phyloP scores from a whole-genome alignment of 2,888 invertebrate species.

The Carabus problematicus region DNA sequence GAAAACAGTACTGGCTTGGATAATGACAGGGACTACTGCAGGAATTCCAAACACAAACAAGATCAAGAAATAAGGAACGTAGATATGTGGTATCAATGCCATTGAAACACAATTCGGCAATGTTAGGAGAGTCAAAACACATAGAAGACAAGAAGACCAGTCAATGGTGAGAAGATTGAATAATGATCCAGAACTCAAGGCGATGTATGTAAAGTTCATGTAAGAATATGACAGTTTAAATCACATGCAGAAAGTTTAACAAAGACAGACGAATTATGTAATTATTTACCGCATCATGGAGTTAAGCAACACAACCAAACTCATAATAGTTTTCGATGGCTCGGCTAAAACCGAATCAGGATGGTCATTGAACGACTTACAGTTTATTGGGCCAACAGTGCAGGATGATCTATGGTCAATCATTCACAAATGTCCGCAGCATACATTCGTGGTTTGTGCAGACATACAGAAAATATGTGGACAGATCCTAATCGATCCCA shows the following conservation, averaged over 20 bases:
- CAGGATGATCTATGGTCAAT: neutral
- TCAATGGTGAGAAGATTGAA: neutral
- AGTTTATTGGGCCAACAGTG: neutral
- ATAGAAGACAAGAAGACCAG: neutral
- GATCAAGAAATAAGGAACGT: neutral
- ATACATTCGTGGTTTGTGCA: conserved; percentile 2
- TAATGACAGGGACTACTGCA: conserved; percentile 4
- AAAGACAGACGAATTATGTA: no score
- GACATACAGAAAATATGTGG: neutral
- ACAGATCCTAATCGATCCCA: neutral
- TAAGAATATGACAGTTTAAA: no score
- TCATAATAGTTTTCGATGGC: no score
- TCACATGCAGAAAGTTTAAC: no score
- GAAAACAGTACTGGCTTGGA: conserved; percentile 21
- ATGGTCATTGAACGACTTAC: neutral
- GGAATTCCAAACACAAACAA: neutral
- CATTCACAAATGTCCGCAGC: neutral
- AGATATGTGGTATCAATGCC: conserved; percentile 26
- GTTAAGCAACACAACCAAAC: neutral
- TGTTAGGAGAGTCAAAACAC: conserved; percentile 14
- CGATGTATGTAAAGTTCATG: neutral
- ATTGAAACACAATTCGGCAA: neutral
- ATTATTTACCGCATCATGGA: conserved; percentile 9
- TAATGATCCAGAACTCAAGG: neutral
- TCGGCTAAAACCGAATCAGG: neutral